Conservation (phyloP, 2,113 vertebrate species). For the Malurus alboscapulatus region DNA sequence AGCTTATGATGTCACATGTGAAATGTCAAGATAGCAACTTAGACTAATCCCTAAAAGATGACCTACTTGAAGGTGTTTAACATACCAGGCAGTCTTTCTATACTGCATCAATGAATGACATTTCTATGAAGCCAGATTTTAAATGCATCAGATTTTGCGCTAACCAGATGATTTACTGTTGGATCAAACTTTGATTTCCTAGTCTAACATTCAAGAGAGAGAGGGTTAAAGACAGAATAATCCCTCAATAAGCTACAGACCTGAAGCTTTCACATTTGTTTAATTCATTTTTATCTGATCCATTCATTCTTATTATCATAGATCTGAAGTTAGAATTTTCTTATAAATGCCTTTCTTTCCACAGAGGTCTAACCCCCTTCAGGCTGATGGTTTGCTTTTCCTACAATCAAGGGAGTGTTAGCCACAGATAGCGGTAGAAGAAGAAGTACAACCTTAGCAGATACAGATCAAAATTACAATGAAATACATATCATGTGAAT, state of each 20-base stretch:
- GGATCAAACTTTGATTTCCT: constrained; percentile 5
- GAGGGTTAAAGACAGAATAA: background rate
- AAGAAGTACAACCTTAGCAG: background rate
- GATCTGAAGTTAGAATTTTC: background rate
- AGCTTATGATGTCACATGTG: constrained; percentile 62
- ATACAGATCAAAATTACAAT: background rate
- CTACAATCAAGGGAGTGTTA: background rate
- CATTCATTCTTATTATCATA: background rate
- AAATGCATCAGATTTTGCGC: constrained; percentile 17
- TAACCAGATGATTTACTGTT: background rate
- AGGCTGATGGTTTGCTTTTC: background rate
- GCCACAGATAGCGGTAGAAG: background rate
- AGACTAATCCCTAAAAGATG: constrained; percentile 62
- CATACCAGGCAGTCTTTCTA: background rate
- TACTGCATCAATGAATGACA: background rate
- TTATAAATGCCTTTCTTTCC: constrained; percentile 4
- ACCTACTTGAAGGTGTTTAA: constrained; percentile 68
- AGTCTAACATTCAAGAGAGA: background rate
- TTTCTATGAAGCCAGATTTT: constrained; percentile 7
- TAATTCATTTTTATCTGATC: constrained; percentile 12
- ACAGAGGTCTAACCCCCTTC: background rate
- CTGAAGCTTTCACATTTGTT: background rate
- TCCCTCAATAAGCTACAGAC: background rate
- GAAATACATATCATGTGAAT: background rate
- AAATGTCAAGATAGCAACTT: constrained; percentile 64